Percentiles rank a stretch among this genome's conserved stretches.
Conservation (phyloP, 2,797 vertebrate species). For the Thunnus albacares region DNA sequence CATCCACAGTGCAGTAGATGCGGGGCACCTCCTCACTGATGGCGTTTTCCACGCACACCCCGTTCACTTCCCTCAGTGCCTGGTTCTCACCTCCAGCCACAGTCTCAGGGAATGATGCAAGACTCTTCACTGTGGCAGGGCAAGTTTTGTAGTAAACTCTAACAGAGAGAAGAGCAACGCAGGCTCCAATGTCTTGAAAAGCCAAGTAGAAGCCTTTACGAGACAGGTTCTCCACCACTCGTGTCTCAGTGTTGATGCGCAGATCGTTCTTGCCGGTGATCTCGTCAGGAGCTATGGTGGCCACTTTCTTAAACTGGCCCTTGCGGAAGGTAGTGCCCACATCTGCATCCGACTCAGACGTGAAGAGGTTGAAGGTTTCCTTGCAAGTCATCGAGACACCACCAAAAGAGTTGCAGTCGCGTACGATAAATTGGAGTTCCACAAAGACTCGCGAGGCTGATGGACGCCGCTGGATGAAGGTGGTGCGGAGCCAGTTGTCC, state of each 20-base stretch:
- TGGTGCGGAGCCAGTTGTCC: conserved; percentile 98
- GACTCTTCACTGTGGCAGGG: conserved; percentile 86
- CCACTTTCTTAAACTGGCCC: conserved; percentile 92
- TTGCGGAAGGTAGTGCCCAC: conserved; percentile 97
- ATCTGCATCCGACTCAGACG: conserved; percentile 93
- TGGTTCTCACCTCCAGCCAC: conserved; percentile 91
- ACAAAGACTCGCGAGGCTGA: conserved; percentile 92
- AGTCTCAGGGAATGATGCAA: conserved; percentile 92
- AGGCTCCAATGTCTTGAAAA: conserved; percentile 96
- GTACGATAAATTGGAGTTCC: conserved; percentile 94
- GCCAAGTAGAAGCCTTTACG: conserved; percentile 96
- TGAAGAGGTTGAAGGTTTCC: conserved; percentile 97
- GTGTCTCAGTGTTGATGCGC: conserved; percentile 91
- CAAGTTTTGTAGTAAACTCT: conserved; percentile 96
- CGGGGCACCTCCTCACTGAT: conserved; percentile 86
- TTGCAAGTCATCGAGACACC: conserved; percentile 92
- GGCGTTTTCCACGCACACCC: conserved; percentile 90
- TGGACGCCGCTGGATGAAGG: conserved; percentile 94
- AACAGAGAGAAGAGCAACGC: conserved; percentile 92
- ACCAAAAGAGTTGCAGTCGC: conserved; percentile 95
- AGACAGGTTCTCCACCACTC: conserved; percentile 89
- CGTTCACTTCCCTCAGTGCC: conserved; percentile 88
- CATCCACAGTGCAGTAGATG: conserved; percentile 93
- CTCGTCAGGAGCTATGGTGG: conserved; percentile 95
- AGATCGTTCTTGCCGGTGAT: conserved; percentile 91